Conservation (phyloP, 2,113 vertebrate genomes). For the Sakesphorus luctuosus region DNA sequence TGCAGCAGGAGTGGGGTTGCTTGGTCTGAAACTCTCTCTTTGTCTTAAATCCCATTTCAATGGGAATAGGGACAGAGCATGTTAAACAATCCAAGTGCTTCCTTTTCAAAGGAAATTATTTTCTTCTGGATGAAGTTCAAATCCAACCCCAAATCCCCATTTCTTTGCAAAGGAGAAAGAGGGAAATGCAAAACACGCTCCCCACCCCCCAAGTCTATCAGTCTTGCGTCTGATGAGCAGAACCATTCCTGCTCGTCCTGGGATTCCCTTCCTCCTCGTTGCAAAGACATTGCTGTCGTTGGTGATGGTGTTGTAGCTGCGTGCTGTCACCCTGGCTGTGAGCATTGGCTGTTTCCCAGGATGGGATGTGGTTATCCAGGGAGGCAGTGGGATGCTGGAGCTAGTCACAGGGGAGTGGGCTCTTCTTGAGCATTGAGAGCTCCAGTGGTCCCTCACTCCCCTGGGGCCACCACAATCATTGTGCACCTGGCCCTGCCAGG, state of each 20-base stretch:
- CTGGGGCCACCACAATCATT: rapidly evolving
- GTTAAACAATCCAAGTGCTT: neutral
- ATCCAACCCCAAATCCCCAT: slow-evolving; percentile 9
- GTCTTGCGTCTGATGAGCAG: slow-evolving; percentile 28
- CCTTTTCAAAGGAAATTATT: neutral
- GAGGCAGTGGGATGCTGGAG: neutral
- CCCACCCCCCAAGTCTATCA: slow-evolving; percentile 8
- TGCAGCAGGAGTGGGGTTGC: neutral
- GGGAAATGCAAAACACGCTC: neutral
- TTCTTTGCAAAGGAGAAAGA: neutral
- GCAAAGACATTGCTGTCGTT: rapidly evolving
- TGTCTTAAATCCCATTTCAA: neutral
- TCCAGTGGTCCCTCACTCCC: rapidly evolving
- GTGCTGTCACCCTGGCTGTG: rapidly evolving
- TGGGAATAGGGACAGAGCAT: neutral
- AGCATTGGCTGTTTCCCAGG: neutral
- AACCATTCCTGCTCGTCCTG: neutral
- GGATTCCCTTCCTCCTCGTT: neutral
- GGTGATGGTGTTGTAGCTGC: rapidly evolving
- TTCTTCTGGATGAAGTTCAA: slow-evolving; percentile 43
- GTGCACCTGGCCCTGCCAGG: neutral
- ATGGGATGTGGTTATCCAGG: rapidly evolving
- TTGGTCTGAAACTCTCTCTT: no score
- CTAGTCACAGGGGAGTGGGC: rapidly evolving
- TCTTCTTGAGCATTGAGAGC: neutral